Evolutionary conservation across 2,888 invertebrate species (phyloP), one percentile per base, ranked within the genome.

Genomic region (Hypena proboscidalis): DNA sequence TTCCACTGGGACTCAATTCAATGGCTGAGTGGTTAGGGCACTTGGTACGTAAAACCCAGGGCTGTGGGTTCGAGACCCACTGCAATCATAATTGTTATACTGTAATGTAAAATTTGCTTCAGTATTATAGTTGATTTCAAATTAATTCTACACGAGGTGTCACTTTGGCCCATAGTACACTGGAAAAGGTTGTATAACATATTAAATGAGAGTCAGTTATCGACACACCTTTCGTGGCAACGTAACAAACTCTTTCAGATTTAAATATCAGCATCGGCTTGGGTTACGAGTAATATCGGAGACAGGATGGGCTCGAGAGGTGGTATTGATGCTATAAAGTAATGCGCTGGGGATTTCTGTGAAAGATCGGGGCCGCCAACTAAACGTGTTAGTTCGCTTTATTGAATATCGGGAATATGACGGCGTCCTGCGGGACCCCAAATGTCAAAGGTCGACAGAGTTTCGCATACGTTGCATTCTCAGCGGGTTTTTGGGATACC

Each of bases 341-440:
- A 79, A 81, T 80, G 76, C 81, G 76, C 79, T 59, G 30, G 83
- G 83, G 84, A 81, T 75, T 78, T 74, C 65, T 57, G 57, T 59
- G 70, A 79, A 80, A 77, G 82, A 79, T 77, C 73, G 71, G 74
- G 64, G 50, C 63, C 69, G 74, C 65, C 71, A 69, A 74, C 79
- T 82, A 83, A 85, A 84, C 78, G 82, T 75, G 83, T 85, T 84
- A 85, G 82, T 77, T 78, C 80, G 70, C 80, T 76, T 83, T 85
- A 85, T 85, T 84, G 84, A 85, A 85, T 84, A 84, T 84, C 77
- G 77, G 73, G 76, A 80, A 83, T 82, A 83, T 81, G 80, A 77
- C 77, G 70, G 54, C 62, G 72, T 78, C 83, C 80, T 74, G 57
- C 49, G 78, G 83, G 83, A 70, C 49, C 60, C 59, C 55, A 62